A percentile compares a stretch with the other conserved stretches of the same genome.
These are phyloP conservation scores for Argya squamiceps DNA, from an alignment of 2,797 vertebrate species.

Conservation along the genomic window DNA sequence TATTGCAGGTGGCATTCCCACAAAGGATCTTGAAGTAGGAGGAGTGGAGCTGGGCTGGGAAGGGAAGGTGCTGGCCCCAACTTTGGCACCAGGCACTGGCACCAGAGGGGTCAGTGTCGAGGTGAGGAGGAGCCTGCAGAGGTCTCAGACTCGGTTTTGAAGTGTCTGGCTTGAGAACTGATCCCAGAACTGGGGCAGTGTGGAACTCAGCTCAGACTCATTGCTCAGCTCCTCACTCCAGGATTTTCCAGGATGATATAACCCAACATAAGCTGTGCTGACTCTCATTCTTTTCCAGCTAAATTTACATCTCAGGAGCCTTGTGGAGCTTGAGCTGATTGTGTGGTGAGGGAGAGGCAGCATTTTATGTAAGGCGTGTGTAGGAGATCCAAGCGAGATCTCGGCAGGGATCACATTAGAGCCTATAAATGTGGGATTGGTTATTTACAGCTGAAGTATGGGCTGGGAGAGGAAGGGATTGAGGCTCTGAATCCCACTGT, in stretches of 20 bases:
- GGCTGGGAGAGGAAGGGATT: neutral
- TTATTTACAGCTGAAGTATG: neutral
- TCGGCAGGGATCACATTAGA: neutral
- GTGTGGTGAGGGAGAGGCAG: conserved; percentile 24
- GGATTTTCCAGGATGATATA: conserved; percentile 15
- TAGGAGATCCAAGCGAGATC: conserved; percentile 48
- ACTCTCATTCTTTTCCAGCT: conserved; percentile 26
- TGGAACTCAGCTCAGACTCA: neutral
- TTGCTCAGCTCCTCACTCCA: neutral
- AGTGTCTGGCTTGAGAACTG: neutral
- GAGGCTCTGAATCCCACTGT: neutral
- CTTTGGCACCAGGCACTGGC: neutral
- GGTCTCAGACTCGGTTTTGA: neutral
- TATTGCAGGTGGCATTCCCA: neutral
- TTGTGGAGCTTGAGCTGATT: conserved; percentile 14
- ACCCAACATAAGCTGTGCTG: conserved; percentile 17
- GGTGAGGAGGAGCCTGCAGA: neutral
- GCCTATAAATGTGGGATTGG: neutral
- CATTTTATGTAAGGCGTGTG: conserved; percentile 34
- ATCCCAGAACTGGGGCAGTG: neutral
- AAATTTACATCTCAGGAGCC: conserved; percentile 42
- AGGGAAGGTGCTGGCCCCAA: neutral
- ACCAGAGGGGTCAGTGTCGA: neutral
- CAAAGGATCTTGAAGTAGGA: rapidly evolving
- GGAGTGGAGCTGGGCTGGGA: neutral